Conservation (phyloP, 2,888 invertebrate genomes). For the Caenorhabditis sp. region DNA sequence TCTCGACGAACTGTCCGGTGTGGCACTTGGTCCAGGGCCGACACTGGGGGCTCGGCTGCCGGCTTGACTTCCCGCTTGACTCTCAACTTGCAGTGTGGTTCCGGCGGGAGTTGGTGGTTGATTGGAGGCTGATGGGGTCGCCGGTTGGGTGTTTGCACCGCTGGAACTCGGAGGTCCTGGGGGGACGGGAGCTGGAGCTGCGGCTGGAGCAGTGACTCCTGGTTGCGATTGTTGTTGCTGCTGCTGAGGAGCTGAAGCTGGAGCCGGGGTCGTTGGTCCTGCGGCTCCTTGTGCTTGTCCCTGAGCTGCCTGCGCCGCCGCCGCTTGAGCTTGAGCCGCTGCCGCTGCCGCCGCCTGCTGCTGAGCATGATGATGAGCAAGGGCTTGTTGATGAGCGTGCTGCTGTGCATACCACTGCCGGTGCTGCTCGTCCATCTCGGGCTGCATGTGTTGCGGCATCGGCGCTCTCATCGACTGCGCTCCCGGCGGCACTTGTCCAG, state of each 20-base stretch:
- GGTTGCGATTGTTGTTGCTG: too few relatives aligned
- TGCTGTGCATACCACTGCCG: slow-evolving; percentile 60
- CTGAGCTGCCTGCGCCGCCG: slow-evolving; percentile 47
- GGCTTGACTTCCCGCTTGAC: slow-evolving; percentile 55
- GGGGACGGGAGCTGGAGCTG: slow-evolving; percentile 52
- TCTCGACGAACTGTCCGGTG: slow-evolving; percentile 71
- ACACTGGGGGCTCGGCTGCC: slow-evolving; percentile 70
- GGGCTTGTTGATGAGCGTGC: slow-evolving; percentile 46
- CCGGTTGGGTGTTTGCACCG: slow-evolving; percentile 65
- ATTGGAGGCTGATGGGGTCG: slow-evolving; percentile 70
- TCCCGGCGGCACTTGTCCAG: slow-evolving; percentile 33
- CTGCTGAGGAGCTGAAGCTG: slow-evolving; percentile 34
- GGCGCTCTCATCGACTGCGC: slow-evolving; percentile 68
- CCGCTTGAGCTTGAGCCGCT: slow-evolving; percentile 39
- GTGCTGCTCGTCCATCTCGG: slow-evolving; percentile 65
- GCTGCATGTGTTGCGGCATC: slow-evolving; percentile 65
- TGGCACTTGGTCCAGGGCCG: slow-evolving; percentile 65
- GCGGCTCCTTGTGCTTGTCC: slow-evolving; percentile 30
- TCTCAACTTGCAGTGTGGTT: slow-evolving; percentile 23
- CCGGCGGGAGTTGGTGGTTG: slow-evolving; percentile 68
- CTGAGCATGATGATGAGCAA: slow-evolving; percentile 41
- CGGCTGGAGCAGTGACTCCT: slow-evolving; percentile 40
- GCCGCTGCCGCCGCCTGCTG: slow-evolving; percentile 43
- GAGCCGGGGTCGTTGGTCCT: slow-evolving; percentile 16
- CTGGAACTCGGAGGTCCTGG: slow-evolving; percentile 9